Evolutionary conservation across 2,113 vertebrate species (phyloP).

Genomic region (Pteruthius melanotis): DNA sequence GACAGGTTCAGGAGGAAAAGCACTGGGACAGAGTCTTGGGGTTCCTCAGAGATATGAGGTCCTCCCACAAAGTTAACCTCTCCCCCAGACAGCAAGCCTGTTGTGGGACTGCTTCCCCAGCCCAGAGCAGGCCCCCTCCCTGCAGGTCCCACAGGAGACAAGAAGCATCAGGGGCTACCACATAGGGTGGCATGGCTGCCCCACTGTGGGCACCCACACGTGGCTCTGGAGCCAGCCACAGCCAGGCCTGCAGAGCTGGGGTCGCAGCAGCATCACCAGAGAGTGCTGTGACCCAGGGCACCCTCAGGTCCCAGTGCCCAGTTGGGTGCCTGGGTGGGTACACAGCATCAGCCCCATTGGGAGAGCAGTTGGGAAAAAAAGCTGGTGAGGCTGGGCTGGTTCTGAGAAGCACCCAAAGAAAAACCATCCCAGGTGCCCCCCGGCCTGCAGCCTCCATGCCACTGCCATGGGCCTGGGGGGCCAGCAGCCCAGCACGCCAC

Average conservation of each 20-base stretch:
- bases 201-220: accelerated
- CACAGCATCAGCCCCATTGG: background rate
- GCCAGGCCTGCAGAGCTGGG: background rate
- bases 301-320: background rate
- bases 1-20: background rate
- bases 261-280: background rate
- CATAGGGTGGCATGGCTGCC: accelerated
- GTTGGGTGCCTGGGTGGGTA: accelerated
- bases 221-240: background rate
- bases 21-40: background rate
- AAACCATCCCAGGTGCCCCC: background rate
- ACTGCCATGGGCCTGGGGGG: accelerated
- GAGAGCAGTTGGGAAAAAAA: background rate
- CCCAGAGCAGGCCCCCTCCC: background rate
- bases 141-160: background rate
- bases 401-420: background rate
- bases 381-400: background rate
- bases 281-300: background rate
- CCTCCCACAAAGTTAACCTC: background rate
- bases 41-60: background rate
- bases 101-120: background rate
- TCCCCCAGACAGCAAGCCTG: background rate
- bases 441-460: background rate
- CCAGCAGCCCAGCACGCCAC: background rate
- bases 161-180: background rate